These are phyloP conservation scores for Esox niger DNA, from an alignment of 2,113 vertebrate genomes.

Conservation along the genomic window DNA sequence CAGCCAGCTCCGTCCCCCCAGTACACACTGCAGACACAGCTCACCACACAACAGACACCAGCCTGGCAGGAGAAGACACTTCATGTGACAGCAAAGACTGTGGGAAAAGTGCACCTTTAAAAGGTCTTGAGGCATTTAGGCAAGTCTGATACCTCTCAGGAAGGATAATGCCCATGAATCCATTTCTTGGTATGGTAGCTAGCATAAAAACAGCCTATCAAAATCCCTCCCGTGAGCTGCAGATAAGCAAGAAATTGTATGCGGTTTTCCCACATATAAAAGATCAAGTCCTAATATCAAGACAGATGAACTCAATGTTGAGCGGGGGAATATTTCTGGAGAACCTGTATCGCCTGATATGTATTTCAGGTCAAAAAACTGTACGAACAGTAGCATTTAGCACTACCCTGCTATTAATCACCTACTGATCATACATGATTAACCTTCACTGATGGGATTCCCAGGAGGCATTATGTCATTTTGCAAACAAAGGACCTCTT, in stretches of 20 bases:
- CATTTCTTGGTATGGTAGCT: background rate
- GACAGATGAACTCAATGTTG: background rate
- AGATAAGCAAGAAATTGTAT: background rate
- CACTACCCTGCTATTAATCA: slow-evolving; percentile 11
- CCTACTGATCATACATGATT: slow-evolving; percentile 13
- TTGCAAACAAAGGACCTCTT: slow-evolving; percentile 8
- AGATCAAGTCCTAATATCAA: background rate
- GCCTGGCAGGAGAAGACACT: no score
- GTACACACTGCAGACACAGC: no score
- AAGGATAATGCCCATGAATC: background rate
- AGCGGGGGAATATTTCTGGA: background rate
- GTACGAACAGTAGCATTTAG: slow-evolving; percentile 34
- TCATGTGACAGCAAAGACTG: no score
- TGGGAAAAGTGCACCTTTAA: no score
- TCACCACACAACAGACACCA: no score
- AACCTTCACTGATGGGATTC: slow-evolving; percentile 4
- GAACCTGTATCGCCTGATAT: background rate
- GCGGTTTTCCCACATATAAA: background rate
- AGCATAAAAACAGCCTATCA: background rate
- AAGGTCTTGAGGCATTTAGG: no score
- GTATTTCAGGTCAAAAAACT: slow-evolving; percentile 1
- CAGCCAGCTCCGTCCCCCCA: background rate
- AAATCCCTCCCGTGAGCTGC: background rate
- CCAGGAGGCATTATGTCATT: slow-evolving; percentile 8
- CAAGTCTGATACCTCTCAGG: background rate